Evolutionary conservation across 2,888 invertebrate species (phyloP), one percentile per base, ranked within the genome.

Genomic region (Pherbina coryleti): DNA sequence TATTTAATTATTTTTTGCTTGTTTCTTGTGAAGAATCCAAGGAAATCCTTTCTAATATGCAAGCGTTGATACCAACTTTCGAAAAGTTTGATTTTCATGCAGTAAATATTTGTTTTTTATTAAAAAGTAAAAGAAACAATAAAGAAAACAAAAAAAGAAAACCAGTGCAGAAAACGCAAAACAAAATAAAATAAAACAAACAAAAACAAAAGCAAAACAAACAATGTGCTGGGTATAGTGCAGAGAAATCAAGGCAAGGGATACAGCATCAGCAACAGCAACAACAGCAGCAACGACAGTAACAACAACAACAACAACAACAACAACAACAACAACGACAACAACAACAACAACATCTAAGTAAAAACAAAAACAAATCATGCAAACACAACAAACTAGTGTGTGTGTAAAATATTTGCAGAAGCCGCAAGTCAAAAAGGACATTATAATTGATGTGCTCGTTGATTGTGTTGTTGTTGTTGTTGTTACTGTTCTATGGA

Each of bases 81-180:
- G 4, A 19, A 55, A 55, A 4, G 66, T 66, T 37, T 64, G 64
- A 14, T 67, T 8, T 19, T 19, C 19, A 37, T n/a, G 44, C 34
- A 44, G 34, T 25, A 72, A 72, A 72, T 72, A 60, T 72, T 72
- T 57, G 37, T 34, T 57, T 72, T 60, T 72, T 72, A 72, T 72
- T 72, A 72, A 72, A 72, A 72, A 60, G 60, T 22, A 11, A 60
- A 60, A 60, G 25, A 60, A 60, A 60, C 11, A 60, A 28, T 1
- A 28, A 17, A 25, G 28, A 60, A 60, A n/a, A n/a, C n/a, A n/a
- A n/a, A n/a, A n/a, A n/a, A n/a, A n/a, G n/a, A n/a, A n/a, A n/a
- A n/a, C n/a, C n/a, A n/a, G n/a, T n/a, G n/a, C n/a, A n/a, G n/a
- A n/a, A n/a, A n/a, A n/a, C n/a, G n/a, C n/a, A n/a, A 22, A 60